A percentile compares a stretch with the other conserved stretches of the same genome.
These are phyloP conservation scores for Carlito syrichta DNA, from an alignment of 2,113 vertebrate species.

Conservation along the genomic window DNA sequence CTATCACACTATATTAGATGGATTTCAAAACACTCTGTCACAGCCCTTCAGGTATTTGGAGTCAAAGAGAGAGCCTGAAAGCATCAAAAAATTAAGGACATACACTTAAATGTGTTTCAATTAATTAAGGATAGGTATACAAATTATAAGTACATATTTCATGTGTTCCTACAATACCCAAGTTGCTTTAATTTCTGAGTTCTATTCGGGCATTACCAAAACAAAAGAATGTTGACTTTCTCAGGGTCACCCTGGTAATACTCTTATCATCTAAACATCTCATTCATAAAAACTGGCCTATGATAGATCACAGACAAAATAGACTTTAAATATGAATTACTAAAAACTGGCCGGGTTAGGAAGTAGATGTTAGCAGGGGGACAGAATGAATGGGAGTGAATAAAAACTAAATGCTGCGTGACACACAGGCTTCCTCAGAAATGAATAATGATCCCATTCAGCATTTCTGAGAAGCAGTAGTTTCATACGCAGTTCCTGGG, in stretches of 20 bases:
- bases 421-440: conserved; percentile 34
- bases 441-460: conserved; percentile 44
- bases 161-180: not conserved
- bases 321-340: not conserved
- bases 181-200: not conserved
- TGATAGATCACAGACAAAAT: not conserved
- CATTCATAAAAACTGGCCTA: not conserved
- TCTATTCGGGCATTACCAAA: not conserved
- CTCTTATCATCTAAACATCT: not conserved
- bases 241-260: not conserved
- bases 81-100: not conserved
- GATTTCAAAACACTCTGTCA: not conserved
- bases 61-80: not conserved
- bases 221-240: not conserved
- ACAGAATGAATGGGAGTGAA: not conserved
- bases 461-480: conserved; percentile 39
- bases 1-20: not conserved
- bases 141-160: not conserved
- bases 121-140: not conserved
- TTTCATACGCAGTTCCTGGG: conserved; percentile 19
- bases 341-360: not conserved
- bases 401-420: not conserved
- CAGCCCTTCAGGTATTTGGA: not conserved
- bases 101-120: not conserved
- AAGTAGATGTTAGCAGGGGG: not conserved